Percentiles rank a stretch among this genome's conserved stretches.
Evolutionary conservation across 2,797 vertebrate genomes (phyloP).

Genomic region (Amniataba percoides): DNA sequence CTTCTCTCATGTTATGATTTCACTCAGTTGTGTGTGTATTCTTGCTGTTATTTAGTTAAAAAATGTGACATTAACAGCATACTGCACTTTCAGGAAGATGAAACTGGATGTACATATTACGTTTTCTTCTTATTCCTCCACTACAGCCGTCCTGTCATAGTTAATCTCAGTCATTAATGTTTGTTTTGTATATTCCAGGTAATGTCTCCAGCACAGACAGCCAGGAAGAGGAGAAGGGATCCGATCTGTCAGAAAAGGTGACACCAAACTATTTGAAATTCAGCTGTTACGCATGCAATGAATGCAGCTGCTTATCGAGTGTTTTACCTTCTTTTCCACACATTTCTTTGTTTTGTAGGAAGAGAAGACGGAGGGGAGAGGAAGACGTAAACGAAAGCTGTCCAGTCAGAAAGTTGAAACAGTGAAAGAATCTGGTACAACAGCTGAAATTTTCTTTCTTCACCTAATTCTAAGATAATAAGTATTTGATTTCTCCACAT

Average conservation of each 20-base stretch:
- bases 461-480: background rate
- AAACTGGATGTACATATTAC: background rate
- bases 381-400: slow-evolving; percentile 69
- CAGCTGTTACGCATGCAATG: background rate
- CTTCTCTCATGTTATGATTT: background rate
- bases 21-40: background rate
- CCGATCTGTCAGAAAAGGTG: slow-evolving; percentile 78
- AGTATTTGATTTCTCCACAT: background rate
- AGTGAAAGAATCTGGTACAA: slow-evolving; percentile 66
- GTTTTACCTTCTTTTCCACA: background rate
- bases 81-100: background rate
- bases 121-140: background rate
- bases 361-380: slow-evolving; percentile 68
- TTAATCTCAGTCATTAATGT: background rate
- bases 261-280: background rate
- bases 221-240: slow-evolving; percentile 73
- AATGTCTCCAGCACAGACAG: slow-evolving; percentile 72
- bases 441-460: background rate
- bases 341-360: slow-evolving; percentile 64
- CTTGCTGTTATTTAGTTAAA: too few species aligned
- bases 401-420: slow-evolving; percentile 57
- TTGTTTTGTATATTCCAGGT: slow-evolving; percentile 67
- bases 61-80: background rate
- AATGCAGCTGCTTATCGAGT: fast-evolving
- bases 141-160: background rate